A percentile compares a stretch with the other conserved stretches of the same genome.
Evolutionary conservation across 2,888 invertebrate genomes (phyloP).

Genomic region (Steinernema scapterisci): DNA sequence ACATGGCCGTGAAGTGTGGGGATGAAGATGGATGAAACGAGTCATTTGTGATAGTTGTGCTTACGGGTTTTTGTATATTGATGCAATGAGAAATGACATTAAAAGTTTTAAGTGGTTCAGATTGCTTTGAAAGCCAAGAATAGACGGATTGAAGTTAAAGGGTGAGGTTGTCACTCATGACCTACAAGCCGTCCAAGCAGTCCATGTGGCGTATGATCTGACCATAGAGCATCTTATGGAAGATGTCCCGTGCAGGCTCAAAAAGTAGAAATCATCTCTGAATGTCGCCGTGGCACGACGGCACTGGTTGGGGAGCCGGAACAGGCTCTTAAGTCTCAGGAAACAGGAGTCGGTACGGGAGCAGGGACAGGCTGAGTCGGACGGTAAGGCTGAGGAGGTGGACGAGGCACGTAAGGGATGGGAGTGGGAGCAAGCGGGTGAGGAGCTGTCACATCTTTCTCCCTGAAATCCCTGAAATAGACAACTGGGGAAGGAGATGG

Average conservation of each 20-base stretch:
- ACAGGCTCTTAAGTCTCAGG: slow-evolving; percentile 23
- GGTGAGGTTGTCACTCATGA: no score
- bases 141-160: no score
- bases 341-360: neutral
- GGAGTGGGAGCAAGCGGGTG: slow-evolving; percentile 28
- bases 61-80: slow-evolving; percentile 14
- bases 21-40: neutral
- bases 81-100: neutral
- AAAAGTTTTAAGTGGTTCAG: no score
- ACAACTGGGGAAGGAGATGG: slow-evolving; percentile 8
- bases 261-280: no score
- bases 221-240: no score
- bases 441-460: neutral
- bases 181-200: no score
- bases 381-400: neutral
- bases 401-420: neutral
- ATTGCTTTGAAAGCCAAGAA: no score
- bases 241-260: no score
- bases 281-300: no score
- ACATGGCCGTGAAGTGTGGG: slow-evolving; percentile 42
- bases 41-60: neutral
- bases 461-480: neutral
- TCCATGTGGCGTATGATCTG: no score
- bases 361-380: neutral
- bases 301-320: no score